Conservation (phyloP, 2,797 vertebrate genomes). For the Artibeus jamaicensis region DNA sequence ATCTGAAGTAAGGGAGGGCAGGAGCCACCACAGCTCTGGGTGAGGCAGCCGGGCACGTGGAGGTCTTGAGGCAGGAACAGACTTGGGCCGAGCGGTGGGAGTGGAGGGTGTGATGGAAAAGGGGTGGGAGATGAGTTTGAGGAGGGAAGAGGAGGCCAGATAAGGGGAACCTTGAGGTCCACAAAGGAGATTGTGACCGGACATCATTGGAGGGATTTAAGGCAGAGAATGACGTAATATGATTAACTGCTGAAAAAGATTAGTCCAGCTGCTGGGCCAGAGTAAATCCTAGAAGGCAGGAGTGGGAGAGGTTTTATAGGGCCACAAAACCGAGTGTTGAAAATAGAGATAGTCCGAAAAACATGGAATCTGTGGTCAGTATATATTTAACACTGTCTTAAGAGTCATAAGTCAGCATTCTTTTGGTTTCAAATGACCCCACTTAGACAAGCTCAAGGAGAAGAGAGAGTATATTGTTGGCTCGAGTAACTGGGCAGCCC, state of each 20-base stretch:
- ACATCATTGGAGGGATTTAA: not conserved
- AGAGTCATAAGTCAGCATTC: not conserved
- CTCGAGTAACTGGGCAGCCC: not conserved
- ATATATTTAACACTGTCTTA: not conserved
- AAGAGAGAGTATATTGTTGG: not conserved
- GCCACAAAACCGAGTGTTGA: not conserved
- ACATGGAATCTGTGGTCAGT: not conserved
- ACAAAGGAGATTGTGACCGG: not conserved
- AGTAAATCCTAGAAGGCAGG: not conserved
- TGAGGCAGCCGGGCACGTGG: not conserved
- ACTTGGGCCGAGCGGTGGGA: not conserved
- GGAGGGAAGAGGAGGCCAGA: not conserved
- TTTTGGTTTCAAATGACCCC: not conserved
- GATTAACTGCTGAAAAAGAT: not conserved
- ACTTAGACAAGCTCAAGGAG: not conserved
- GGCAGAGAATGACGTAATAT: not conserved
- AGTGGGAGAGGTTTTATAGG: constrained; percentile 35
- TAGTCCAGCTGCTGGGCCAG: not conserved
- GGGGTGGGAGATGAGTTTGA: not conserved
- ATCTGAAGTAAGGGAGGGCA: not conserved
- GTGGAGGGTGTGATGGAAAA: not conserved
- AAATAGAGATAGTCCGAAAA: not conserved
- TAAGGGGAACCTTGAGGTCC: not conserved
- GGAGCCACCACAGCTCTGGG: not conserved
- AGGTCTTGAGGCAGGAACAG: not conserved